Conservation (phyloP, 2,888 invertebrate species). For the Volucella inanis region DNA sequence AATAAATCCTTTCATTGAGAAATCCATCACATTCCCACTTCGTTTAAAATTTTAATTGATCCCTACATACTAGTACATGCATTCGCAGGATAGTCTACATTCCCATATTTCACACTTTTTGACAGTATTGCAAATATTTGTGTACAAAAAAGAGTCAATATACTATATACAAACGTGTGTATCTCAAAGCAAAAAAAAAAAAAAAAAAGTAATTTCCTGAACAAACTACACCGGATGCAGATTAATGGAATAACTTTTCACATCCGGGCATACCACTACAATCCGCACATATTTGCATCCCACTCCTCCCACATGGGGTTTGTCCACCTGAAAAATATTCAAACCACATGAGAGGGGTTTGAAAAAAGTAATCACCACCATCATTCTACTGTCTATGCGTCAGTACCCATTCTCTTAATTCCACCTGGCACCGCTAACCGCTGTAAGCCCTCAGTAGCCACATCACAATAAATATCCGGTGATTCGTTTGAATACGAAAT, state of each 20-base stretch:
- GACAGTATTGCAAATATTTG: constrained; percentile 12
- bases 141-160: neutral
- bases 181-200: neutral
- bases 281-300: neutral
- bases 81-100: neutral
- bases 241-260: constrained; percentile 69
- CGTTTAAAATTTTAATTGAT: constrained; percentile 6
- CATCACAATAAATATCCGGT: constrained; percentile 63
- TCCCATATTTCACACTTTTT: constrained; percentile 22
- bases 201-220: constrained; percentile 53
- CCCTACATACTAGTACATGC: neutral
- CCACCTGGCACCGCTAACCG: constrained; percentile 33
- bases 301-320: neutral
- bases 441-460: constrained; percentile 49
- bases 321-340: neutral
- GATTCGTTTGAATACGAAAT: constrained; percentile 33
- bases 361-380: constrained; percentile 1
- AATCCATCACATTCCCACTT: constrained; percentile 1
- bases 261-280: constrained; percentile 41
- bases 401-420: neutral
- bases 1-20: neutral
- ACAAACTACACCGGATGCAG: constrained; percentile 60
- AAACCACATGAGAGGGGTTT: neutral
- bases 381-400: no score
- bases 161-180: neutral